Conservation (phyloP, 2,113 vertebrate genomes). For the Aptenodytes forsteri region DNA sequence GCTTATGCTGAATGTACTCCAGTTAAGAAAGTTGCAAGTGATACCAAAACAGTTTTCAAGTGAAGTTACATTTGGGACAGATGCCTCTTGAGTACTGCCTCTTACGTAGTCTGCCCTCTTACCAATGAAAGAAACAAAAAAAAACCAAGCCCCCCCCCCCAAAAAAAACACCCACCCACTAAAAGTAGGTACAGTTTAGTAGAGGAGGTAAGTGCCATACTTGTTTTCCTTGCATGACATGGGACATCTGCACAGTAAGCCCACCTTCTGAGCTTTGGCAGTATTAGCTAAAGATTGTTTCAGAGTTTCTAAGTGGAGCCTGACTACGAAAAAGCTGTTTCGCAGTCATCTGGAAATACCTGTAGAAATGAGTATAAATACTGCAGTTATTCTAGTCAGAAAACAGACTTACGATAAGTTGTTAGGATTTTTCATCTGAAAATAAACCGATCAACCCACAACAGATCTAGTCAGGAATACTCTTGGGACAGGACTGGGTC, state of each 20-base stretch:
- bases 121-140: not conserved
- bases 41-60: not conserved
- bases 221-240: not conserved
- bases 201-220: not conserved
- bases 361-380: not conserved
- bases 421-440: not conserved
- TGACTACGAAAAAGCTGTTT: not conserved
- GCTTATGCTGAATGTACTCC: not conserved
- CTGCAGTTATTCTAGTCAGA: not conserved
- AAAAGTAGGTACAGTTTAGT: fast-evolving
- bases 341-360: not conserved
- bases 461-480: not conserved
- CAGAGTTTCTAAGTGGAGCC: not conserved
- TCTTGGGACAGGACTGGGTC: not conserved
- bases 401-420: not conserved
- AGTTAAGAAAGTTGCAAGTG: not conserved
- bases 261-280: not conserved
- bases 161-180: no score
- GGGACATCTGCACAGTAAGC: not conserved
- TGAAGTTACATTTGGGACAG: not conserved
- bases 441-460: not conserved
- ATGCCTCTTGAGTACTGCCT: not conserved
- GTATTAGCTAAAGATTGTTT: not conserved
- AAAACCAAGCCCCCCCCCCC: fast-evolving
- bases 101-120: not conserved